Conservation (phyloP, 2,797 vertebrate genomes). For the Australoheros facetus region DNA sequence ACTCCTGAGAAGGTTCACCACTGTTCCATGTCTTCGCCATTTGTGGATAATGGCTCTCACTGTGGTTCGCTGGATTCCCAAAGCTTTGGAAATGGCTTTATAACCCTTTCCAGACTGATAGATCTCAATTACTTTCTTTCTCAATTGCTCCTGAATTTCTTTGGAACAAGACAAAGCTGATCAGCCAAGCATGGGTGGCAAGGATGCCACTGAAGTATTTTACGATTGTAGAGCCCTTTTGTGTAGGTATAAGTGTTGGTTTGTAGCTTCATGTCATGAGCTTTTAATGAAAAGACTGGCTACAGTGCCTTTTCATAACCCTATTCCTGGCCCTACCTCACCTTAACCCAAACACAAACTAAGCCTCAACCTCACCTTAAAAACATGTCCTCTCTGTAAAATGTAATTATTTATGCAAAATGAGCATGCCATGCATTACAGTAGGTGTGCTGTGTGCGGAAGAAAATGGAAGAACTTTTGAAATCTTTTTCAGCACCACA, state of each 20-base stretch:
- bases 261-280: background rate
- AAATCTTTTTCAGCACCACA: background rate
- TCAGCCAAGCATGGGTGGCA: background rate
- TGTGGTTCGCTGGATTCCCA: no score
- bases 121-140: no score
- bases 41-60: no score
- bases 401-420: background rate
- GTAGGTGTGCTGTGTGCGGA: background rate
- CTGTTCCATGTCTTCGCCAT: no score
- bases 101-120: no score
- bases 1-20: no score
- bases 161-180: background rate
- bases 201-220: background rate
- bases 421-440: background rate
- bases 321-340: background rate
- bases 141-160: no score
- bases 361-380: no score
- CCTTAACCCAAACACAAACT: background rate
- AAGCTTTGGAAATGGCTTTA: no score
- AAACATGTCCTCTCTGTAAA: background rate
- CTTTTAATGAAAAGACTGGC: background rate
- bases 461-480: background rate
- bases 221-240: background rate
- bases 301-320: background rate
- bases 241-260: background rate